Conservation (phyloP, 2,113 vertebrate species). For the Rattus rattus region DNA sequence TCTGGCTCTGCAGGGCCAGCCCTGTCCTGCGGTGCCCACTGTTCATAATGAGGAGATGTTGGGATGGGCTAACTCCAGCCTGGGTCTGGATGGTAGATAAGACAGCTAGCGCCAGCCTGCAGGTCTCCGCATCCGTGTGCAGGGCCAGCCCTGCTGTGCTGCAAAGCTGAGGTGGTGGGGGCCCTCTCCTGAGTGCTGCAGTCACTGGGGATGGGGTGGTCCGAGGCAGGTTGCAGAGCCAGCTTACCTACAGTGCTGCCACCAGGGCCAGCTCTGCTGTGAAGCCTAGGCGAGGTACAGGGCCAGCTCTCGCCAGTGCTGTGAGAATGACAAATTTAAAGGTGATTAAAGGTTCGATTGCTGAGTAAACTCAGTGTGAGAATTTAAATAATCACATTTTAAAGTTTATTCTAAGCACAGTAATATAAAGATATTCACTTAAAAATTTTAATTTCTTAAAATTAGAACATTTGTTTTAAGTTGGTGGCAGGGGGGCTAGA, state of each 20-base stretch:
- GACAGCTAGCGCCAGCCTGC: background rate
- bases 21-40: background rate
- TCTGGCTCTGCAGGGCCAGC: background rate
- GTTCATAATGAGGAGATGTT: background rate
- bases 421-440: background rate
- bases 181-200: background rate
- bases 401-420: background rate
- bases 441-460: background rate
- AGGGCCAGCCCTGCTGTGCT: no score
- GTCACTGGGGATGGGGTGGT: no score
- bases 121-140: background rate
- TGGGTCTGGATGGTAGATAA: background rate
- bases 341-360: background rate
- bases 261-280: background rate
- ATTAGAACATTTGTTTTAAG: background rate
- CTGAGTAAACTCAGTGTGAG: constrained; percentile 28
- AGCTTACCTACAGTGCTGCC: background rate
- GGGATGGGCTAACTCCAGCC: no score
- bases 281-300: no score
- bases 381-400: background rate
- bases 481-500: background rate
- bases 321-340: background rate
- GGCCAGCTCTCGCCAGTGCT: background rate
- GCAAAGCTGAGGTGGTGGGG: no score
- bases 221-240: no score